Base-by-base conservation (phyloP, 2,797 vertebrate species). In the Avahi laniger region DNA sequence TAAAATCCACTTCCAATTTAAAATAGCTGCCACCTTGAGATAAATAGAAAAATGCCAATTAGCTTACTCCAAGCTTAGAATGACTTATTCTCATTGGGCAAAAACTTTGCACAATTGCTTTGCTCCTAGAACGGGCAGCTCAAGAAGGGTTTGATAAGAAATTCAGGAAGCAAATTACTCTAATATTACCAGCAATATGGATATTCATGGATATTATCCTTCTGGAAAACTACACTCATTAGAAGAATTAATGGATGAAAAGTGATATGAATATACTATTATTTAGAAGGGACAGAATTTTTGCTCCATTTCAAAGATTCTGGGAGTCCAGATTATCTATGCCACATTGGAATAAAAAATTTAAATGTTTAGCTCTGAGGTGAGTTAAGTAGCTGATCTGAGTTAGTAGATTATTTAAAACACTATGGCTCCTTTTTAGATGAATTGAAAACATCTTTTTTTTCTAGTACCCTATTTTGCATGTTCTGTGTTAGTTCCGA, bases 1-100 rank as follows among this genome's bases (percentile, higher is more conserved):
- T 94, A 89, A 97, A 95, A 96, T 61, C 14, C 26, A 80, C 86
- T 91, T 97, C 89, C 96, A 97, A 93, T 52, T 96, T 95, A 80
- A 94, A 96, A 95, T 92, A 93, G 83, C 94, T 96, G 91, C 70
- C 96, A 96, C 65, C 63, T 83, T 92, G 91, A 93, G 73, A 80
- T 79, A 70, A 88, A 63, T 82, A 87, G 79, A 90, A 93, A 91
- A 95, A 63, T 17, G 92, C 30, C 46, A 96, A 43, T 9, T 33
- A 84, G 86, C 35, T 83, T 89, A 50, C 91, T 65, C 41, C n/a
- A 84, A 59, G n/a, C 41, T 80, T 88, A 12, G 46, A 96, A 67
- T 59, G 59, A 78, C 57, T 48, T 38, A 54, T 30, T 61, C 59
- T 82, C 78, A n/a, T 3, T 61, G 48, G 38, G 20, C 52, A 78